Conservation (phyloP, 2,888 invertebrate species). For the Mystacides longicornis region DNA sequence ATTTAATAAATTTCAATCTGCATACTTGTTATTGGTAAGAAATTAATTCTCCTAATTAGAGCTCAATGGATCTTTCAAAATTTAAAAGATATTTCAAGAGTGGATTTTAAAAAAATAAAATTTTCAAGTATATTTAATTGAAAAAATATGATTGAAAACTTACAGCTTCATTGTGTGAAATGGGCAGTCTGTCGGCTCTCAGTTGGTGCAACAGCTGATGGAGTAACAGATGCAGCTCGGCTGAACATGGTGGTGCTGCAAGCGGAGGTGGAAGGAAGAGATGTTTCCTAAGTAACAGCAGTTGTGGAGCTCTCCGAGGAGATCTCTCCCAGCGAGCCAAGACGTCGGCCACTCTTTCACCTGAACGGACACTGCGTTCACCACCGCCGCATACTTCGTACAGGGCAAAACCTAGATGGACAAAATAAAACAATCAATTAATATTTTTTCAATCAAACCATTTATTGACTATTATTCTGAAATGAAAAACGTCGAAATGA, state of each 20-base stretch:
- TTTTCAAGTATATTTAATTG: background rate
- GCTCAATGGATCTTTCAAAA: background rate
- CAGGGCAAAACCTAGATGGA: constrained; percentile 69
- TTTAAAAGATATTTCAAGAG: background rate
- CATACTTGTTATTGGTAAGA: background rate
- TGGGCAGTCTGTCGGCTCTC: constrained; percentile 84
- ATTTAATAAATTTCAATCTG: too few species aligned
- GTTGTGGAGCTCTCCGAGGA: constrained; percentile 52
- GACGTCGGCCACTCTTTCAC: constrained; percentile 89
- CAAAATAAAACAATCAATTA: background rate
- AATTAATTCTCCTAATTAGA: background rate
- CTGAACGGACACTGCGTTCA: constrained; percentile 75
- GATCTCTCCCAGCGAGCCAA: constrained; percentile 94
- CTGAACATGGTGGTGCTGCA: constrained; percentile 51
- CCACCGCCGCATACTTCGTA: constrained; percentile 76
- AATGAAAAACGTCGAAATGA: too few species aligned
- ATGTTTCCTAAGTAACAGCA: constrained; percentile 50
- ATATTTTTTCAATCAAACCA: too few species aligned
- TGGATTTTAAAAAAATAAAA: background rate
- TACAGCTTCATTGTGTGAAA: constrained; percentile 90
- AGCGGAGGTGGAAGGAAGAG: constrained; percentile 37
- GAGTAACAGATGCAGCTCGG: constrained; percentile 89
- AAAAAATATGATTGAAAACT: constrained; percentile 36
- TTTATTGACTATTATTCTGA: too few species aligned
- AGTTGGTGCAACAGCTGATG: constrained; percentile 89